A percentile compares a stretch with the other conserved stretches of the same genome.
phyloP scores from a whole-genome alignment of 2,888 invertebrate species.

The Aleiodes testaceus region DNA sequence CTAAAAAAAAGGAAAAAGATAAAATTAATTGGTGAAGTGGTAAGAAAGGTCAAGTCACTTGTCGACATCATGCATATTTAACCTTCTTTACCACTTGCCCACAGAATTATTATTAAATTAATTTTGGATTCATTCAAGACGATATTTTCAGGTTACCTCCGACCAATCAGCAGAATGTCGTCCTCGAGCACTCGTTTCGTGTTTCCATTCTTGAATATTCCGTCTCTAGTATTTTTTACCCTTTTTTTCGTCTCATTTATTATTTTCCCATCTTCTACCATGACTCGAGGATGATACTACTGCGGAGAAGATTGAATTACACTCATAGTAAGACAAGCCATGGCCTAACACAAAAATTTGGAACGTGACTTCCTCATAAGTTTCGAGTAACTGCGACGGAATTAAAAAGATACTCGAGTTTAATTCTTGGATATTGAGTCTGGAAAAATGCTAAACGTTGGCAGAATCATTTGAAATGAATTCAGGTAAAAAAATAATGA shows the following conservation, averaged over 20 bases:
- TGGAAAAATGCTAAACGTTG: no score
- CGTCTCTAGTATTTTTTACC: neutral
- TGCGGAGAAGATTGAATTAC: neutral
- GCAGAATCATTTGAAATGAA: no score
- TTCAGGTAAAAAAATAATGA: no score
- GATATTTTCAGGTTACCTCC: neutral
- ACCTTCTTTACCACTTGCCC: no score
- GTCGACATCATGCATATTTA: no score
- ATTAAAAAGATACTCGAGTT: neutral
- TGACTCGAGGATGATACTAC: slow-evolving; percentile 2
- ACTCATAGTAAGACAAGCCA: slow-evolving; percentile 15
- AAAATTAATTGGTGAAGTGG: no score
- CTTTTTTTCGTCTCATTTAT: neutral
- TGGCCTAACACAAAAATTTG: slow-evolving; percentile 30
- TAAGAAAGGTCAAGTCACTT: no score
- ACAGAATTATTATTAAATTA: no score
- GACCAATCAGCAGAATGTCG: slow-evolving; percentile 17
- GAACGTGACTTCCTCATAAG: slow-evolving; percentile 14
- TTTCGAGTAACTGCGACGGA: neutral
- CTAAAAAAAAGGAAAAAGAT: no score
- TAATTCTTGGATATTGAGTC: no score
- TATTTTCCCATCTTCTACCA: neutral
- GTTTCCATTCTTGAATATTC: neutral
- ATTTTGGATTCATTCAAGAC: neutral
- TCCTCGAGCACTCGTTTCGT: neutral